Conservation (phyloP, 2,888 invertebrate species). For the Papilio protenor region DNA sequence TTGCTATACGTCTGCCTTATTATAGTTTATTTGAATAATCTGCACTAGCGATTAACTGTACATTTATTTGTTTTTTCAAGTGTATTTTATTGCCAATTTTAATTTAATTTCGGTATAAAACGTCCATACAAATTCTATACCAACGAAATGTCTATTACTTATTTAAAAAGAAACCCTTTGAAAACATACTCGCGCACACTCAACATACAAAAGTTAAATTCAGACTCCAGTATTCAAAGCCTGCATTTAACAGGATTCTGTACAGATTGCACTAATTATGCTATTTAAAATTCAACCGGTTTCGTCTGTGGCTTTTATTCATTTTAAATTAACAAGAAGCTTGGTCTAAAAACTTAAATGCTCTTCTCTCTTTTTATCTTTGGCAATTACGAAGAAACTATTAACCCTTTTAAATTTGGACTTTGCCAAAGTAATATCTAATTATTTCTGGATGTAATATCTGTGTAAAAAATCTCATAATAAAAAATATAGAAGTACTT, state of each 20-base stretch:
- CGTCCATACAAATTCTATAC: background rate
- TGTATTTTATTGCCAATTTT: background rate
- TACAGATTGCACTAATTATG: slow-evolving; percentile 21
- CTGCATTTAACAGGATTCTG: background rate
- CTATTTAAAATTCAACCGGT: background rate
- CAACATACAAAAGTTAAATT: slow-evolving; percentile 10
- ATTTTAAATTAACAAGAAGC: background rate
- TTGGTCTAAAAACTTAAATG: background rate
- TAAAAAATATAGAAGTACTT: too few relatives aligned
- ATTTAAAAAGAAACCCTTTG: slow-evolving; percentile 8
- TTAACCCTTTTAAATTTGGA: too few relatives aligned
- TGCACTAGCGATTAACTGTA: too few relatives aligned
- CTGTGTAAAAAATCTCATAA: too few relatives aligned
- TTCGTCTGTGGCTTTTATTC: slow-evolving; percentile 1
- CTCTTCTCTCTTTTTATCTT: background rate
- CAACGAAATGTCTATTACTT: background rate
- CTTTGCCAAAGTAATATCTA: too few relatives aligned
- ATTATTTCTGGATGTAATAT: too few relatives aligned
- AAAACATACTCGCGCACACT: background rate
- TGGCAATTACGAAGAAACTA: background rate
- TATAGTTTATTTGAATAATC: too few relatives aligned
- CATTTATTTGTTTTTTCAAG: too few relatives aligned
- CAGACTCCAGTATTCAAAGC: background rate
- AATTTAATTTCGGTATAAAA: background rate
- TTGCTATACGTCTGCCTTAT: too few relatives aligned